Conservation (phyloP, 2,797 vertebrate genomes). For the Heliangelus exortis region DNA sequence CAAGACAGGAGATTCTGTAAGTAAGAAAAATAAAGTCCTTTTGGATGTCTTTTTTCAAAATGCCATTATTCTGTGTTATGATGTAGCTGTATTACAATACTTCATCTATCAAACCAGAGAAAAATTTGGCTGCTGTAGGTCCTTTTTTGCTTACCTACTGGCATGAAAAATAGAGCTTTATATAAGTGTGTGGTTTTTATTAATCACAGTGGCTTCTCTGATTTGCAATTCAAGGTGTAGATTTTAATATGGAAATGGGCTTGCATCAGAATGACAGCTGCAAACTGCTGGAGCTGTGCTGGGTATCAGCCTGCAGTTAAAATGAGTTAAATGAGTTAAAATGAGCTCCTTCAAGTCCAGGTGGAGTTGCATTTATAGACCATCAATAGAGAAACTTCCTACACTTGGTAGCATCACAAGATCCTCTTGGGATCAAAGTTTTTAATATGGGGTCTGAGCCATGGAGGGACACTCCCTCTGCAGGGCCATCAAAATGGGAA, state of each 20-base stretch:
- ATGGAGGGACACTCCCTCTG: not conserved
- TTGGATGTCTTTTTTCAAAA: not conserved
- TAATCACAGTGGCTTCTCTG: not conserved
- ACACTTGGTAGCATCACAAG: not conserved
- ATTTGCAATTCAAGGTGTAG: not conserved
- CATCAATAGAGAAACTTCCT: not conserved
- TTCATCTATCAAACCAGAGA: not conserved
- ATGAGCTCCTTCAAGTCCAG: not conserved
- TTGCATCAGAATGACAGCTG: not conserved
- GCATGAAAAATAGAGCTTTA: not conserved
- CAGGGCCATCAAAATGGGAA: not conserved
- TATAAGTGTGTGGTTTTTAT: not conserved
- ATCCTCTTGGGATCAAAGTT: not conserved
- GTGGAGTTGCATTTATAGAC: not conserved
- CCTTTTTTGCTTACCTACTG: not conserved
- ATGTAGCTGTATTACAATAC: not conserved
- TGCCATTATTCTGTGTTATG: not conserved
- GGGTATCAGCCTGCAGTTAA: not conserved
- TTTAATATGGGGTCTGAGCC: not conserved
- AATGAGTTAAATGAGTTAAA: not conserved
- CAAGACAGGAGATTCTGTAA: constrained; percentile 96
- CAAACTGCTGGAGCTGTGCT: not conserved
- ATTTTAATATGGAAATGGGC: not conserved
- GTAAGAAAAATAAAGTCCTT: constrained; percentile 66
- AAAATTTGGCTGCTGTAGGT: not conserved